These are phyloP conservation scores for Chrysocyon brachyurus DNA, from an alignment of 2,797 vertebrate genomes.

Conservation along the genomic window DNA sequence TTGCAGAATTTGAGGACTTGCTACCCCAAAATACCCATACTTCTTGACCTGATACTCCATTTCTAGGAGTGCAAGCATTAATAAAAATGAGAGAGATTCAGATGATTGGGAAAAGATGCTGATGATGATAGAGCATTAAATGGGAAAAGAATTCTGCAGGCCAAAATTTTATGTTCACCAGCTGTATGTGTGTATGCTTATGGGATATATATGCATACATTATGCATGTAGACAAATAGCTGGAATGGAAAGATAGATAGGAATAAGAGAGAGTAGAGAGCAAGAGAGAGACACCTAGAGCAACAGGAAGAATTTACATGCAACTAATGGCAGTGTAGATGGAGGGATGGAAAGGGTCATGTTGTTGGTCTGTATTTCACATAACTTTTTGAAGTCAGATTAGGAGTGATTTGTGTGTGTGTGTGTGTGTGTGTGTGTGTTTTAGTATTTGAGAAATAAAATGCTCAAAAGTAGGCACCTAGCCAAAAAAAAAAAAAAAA, in stretches of 20 bases:
- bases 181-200: neutral
- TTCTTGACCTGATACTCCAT: neutral
- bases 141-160: neutral
- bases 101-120: neutral
- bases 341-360: neutral
- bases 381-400: neutral
- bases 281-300: neutral
- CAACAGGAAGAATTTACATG: neutral
- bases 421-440: neutral
- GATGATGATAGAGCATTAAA: neutral
- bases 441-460: constrained; percentile 53
- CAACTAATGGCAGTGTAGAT: neutral
- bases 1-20: neutral
- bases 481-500: neutral
- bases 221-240: neutral
- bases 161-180: neutral
- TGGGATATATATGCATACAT: neutral
- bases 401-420: neutral
- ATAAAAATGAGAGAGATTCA: neutral
- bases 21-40: neutral
- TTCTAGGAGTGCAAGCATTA: neutral
- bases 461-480: constrained; percentile 35
- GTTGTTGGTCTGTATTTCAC: neutral
- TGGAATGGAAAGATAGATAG: neutral
- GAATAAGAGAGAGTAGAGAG: neutral